Base-by-base conservation (phyloP, 2,888 invertebrate species). In the Norana najaformis region DNA sequence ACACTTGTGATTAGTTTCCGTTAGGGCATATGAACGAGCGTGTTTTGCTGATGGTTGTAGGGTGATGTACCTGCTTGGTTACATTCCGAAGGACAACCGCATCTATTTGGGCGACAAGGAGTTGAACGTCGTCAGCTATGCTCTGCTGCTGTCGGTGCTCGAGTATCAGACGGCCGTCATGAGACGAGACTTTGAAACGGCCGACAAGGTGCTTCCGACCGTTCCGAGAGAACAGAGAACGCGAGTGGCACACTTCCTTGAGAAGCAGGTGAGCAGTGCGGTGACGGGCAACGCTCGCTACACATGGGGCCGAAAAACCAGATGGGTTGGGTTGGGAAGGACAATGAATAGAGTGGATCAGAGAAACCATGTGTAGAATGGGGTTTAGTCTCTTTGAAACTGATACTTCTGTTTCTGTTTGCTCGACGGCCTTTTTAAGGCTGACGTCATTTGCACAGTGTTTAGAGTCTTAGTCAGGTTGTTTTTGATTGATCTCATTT, bases 141-240 rank as follows among this genome's bases (percentile, higher is more conserved):
- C 96, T 82, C 94, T 96, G 89, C 96, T 99, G 91, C 95, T 99
- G 88, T 98, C 99, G 1, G 99, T 99, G 23, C 96, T 99, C 90
- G 99, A 99, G 95, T 99, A 99, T 95, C 99, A 99, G 95, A 99
- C 99, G 30, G 99, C 99, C n/a, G 99, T 99, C 39, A 99, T 99
- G 99, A 96, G 99, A 92, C 96, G 97, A 91, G 99, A 99, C 95
- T 99, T 99, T 94, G 97, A 97, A 93, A 98, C 98, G 0, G 99
- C 99, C 0, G 98, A 99, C 95, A 96, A 97, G 97, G 92, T 91
- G 18, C 95, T 99, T 92, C 98, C 98, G 1, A 98, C 98, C 1
- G 97, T 99, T 92, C 99, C 99, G 0, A 97, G 97, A 94, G 99
- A 99, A 93, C 99, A 99, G 94, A 96, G 99, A 92, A 99, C 99